phyloP scores from a whole-genome alignment of 2,113 vertebrate species.

The Fulica atra region DNA sequence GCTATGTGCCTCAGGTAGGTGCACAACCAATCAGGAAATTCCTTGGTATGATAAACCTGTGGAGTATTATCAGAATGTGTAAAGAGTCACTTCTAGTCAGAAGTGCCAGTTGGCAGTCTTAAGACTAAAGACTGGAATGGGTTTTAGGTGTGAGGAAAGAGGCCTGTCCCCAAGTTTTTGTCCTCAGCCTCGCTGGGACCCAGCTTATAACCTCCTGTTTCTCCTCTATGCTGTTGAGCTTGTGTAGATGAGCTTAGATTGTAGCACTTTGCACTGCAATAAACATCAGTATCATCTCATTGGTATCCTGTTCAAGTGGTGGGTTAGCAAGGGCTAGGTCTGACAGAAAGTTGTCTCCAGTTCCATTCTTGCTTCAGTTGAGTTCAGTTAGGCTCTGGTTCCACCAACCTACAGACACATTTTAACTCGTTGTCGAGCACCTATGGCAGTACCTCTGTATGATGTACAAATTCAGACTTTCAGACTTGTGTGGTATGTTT shows the following conservation, averaged over 20 bases:
- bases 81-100: background rate
- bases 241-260: background rate
- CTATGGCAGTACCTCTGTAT: background rate
- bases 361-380: background rate
- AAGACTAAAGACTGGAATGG: background rate
- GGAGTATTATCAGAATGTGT: background rate
- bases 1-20: slow-evolving; percentile 87
- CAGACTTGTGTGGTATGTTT: background rate
- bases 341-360: background rate
- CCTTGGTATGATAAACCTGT: background rate
- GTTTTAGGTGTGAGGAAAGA: background rate
- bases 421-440: accelerated
- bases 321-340: background rate
- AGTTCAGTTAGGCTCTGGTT: background rate
- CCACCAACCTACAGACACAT: background rate
- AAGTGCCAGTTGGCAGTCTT: background rate
- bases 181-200: background rate
- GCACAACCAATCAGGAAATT: background rate
- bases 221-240: background rate
- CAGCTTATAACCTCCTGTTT: background rate
- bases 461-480: background rate
- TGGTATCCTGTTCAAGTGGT: background rate
- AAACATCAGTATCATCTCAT: background rate
- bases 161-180: background rate
- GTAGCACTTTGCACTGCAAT: background rate